Evolutionary conservation across 2,888 invertebrate species (phyloP), one percentile per base, ranked within the genome.

Genomic region (Epirrita christyi): DNA sequence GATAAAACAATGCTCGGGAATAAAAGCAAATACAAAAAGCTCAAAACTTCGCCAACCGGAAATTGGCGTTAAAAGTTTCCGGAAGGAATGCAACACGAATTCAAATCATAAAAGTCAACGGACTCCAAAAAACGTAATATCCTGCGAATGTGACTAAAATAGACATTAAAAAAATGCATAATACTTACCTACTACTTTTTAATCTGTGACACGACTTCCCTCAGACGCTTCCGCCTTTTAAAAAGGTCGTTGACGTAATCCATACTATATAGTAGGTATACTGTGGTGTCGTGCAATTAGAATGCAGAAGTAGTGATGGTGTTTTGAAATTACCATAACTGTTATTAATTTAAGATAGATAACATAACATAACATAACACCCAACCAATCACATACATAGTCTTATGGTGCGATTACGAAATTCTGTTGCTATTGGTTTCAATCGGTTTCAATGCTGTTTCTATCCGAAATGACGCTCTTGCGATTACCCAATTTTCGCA

Each of bases 101-200:
- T 59, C 54, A 51, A 59, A 64, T 58, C 46, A 44, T 44, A 13
- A 58, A 44, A 69, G 80, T 79, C 80, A 80, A 71, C 56, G 78
- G 40, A 66, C 76, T 61, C 63, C 71, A 67, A 75, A 83, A 80
- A 74, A 63, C 71, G 67, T 68, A 62, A 83, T 85, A 83, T 90
- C 91, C 90, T 89, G 88, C 85, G 79, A 85, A 87, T 80, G 78
- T 75, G 76, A 78, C 78, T 64, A 75, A 85, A 86, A 88, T 85
- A 86, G 85, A 81, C 76, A 74, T 76, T 77, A 75, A 76, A 83
- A 78, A 59, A 59, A 59, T 50, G 28, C 59, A 59, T 49, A 53
- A 32, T 38, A 27, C 32, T 34, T 44, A 34, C 28, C 13, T 28
- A 53, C 53, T 49, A 10, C 21, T 37, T 13, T 36, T 14, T 46